A percentile compares a stretch with the other conserved stretches of the same genome.
phyloP scores from a whole-genome alignment of 2,888 invertebrate species.

The Drosophila falleni region DNA sequence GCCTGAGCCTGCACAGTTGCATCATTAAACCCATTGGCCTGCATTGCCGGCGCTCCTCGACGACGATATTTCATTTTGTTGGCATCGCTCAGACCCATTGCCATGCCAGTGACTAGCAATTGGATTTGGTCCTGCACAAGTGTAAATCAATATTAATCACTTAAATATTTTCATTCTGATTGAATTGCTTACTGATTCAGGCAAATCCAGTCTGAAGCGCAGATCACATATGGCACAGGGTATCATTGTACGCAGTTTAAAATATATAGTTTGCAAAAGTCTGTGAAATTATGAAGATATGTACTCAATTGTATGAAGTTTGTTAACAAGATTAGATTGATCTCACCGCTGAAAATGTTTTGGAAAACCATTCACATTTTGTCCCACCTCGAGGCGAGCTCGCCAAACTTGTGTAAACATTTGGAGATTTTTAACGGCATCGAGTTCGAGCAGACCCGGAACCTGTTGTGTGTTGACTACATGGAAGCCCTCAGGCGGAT shows the following conservation, averaged over 20 bases:
- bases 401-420: slow-evolving; percentile 95
- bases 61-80: slow-evolving; percentile 86
- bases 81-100: slow-evolving; percentile 90
- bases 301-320: not conserved
- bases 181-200: slow-evolving; percentile 89
- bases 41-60: slow-evolving; percentile 53
- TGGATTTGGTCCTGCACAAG: slow-evolving; percentile 88
- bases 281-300: slow-evolving; percentile 73
- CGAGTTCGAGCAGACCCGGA: slow-evolving; percentile 90
- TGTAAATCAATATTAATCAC: not conserved
- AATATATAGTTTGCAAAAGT: slow-evolving; percentile 91
- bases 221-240: slow-evolving; percentile 94
- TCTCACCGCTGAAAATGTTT: slow-evolving; percentile 86
- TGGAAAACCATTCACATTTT: slow-evolving; percentile 86
- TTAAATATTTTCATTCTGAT: not conserved
- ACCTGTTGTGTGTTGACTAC: slow-evolving; percentile 92
- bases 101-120: slow-evolving; percentile 91
- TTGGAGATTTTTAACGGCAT: slow-evolving; percentile 90
- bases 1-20: slow-evolving; percentile 26
- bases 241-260: slow-evolving; percentile 94
- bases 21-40: slow-evolving; percentile 65
- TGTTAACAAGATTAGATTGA: too few relatives aligned
- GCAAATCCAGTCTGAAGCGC: slow-evolving; percentile 93
- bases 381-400: slow-evolving; percentile 87
- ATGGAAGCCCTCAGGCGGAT: slow-evolving; percentile 91